Evolutionary conservation across 2,113 vertebrate genomes (phyloP), one percentile per base, ranked within the genome.

Genomic region (Physeter macrocephalus): DNA sequence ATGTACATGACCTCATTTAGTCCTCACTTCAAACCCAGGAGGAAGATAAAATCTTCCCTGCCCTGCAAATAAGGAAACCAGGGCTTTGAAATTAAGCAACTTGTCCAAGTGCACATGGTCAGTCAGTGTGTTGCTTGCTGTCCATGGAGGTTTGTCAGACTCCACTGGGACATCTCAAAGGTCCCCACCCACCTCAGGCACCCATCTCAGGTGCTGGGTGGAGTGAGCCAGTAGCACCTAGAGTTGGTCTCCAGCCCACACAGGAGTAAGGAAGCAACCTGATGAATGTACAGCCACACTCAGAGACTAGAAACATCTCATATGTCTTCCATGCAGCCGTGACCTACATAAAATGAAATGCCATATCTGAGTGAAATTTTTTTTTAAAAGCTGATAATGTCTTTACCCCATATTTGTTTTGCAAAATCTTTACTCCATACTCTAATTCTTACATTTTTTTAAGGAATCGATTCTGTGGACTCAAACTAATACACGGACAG

Each of bases 401-500:
- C 34, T 95, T 90, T 67, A 67, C 54, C 36, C 15, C 49, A 23
- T 74, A 66, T 72, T 80, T 84, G 69, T 67, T 93, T 92, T 66
- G 23, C n/a, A 89, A 92, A 57, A n/a, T 71, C 61, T 84, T 80
- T 64, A 85, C 21, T 88, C 43, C 71, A 18, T 57, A 46, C 29
- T 83, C 12, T 78, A 83, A 27, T 82, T 90, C n/a, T 93, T 88
- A 88, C 93, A 98, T 98, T 96, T 98, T 97, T 97, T 98, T 97
- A 98, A 99, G 98, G 97, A 98, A 94, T 74, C 97, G 80, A 89
- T 98, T 98, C 98, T 96, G 49, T 98, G 96, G 98, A 98, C 69
- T 97, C 97, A 95, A 98, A 59, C 88, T 96, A 96, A 88, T 96
- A 96, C 97, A 96, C 98, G 98, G 98, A 99, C 99, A 99, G 98